Base-by-base conservation (phyloP, 2,113 vertebrate genomes). In the Bucco capensis region DNA sequence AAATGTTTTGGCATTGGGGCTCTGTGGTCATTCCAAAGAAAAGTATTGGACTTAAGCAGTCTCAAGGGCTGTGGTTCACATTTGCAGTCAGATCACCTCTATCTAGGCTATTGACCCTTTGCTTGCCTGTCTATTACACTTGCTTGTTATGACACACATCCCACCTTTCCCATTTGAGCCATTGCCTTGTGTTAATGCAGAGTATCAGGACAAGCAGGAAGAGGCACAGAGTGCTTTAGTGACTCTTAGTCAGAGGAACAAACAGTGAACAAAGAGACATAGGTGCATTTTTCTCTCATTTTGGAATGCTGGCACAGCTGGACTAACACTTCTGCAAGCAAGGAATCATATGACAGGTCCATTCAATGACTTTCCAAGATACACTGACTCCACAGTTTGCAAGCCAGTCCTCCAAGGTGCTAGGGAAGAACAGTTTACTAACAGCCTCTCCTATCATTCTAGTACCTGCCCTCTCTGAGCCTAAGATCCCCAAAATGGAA, bases 1-100 rank as follows among this genome's bases (percentile, higher is more conserved):
- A 75, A 81, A 86, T 37, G n/a, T 35, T 94, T 87, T 91, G 86
- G 64, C 74, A 46, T 44, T 79, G 56, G 42, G 31, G 30, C 30
- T 86, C 50, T 77, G 17, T 31, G 35, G 35, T 67, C 13, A 46
- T 86, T 94, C 83, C 79, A 91, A 77, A 94, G 51, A 28, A 60
- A 74, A 88, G 38, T 49, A 25, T 47, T 90, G 88, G 60, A 31
- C 22, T 51, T 71, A 80, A 77, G 64, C 24, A 40, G 27, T 60
- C 67, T 76, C 73, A 56, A 53, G 57, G 79, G 79, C 83, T 94
- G 92, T 53, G 64, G 56, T 64, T 93, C 90, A 90, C 80, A 75
- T 91, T 30, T 81, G 49, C 79, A 74, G 47, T 56, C 44, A 90
- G 73, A 46, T 35, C 8, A 2, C 33, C 37, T 19, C 49, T 46